phyloP scores from a whole-genome alignment of 2,113 vertebrate species.

The Anseranas semipalmata region DNA sequence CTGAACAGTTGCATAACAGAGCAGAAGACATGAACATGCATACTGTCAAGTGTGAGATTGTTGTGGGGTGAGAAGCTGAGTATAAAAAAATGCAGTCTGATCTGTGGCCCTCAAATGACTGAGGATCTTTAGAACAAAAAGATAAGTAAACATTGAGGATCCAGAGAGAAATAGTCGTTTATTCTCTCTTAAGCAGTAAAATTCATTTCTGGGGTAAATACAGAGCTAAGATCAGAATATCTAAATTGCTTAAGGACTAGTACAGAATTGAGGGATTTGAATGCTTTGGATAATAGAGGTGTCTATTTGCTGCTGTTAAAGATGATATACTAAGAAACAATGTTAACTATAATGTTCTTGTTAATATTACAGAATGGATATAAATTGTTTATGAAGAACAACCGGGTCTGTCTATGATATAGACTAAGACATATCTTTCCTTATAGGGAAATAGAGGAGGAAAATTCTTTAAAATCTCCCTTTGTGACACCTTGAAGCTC shows the following conservation, averaged over 20 bases:
- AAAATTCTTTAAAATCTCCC: not conserved
- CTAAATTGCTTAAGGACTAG: not conserved
- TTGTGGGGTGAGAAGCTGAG: not conserved
- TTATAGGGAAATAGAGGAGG: not conserved
- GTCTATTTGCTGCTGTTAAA: not conserved
- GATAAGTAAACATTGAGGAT: not conserved
- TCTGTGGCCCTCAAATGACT: not conserved
- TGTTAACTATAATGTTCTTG: not conserved
- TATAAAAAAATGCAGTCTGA: not conserved
- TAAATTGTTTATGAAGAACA: not conserved
- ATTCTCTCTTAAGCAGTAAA: not conserved
- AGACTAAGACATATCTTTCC: not conserved
- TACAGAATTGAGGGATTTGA: not conserved
- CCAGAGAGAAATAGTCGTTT: not conserved
- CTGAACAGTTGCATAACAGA: not conserved
- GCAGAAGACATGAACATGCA: not conserved
- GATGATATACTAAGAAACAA: not conserved
- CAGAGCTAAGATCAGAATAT: not conserved
- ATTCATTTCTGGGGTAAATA: not conserved
- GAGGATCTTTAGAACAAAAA: not conserved
- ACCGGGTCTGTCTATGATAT: not conserved
- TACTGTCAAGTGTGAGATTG: not conserved
- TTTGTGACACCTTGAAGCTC: not conserved
- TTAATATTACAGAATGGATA: not conserved
- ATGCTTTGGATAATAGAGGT: not conserved